Base-by-base conservation (phyloP, 2,113 vertebrate species). In the Pluvianellus socialis region DNA sequence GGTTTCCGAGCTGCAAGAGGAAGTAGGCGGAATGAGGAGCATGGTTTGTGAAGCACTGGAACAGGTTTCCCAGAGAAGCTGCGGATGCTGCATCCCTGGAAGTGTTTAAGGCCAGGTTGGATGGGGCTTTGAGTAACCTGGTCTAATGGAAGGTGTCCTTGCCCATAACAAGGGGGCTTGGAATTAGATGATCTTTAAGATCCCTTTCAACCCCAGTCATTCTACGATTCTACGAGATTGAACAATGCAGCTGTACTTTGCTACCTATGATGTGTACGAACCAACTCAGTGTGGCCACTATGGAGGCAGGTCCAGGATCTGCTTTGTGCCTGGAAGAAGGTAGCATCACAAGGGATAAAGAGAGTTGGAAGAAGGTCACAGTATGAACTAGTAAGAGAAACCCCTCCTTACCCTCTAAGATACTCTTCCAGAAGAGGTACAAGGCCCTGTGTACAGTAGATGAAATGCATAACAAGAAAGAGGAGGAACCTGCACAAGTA, bases 251-350 rank as follows among this genome's bases (percentile, higher is more conserved):
- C 28, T 14, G 55, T 27, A 8, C 9, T 27, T n/a, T 6, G n/a
- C 27, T 15, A 5, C 10, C n/a, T 32, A 3, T 24, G 55, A 59
- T 8, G 28, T 1, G 1, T 23, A 30, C 23, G 14, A 18, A 55
- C 19, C 8, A 14, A 12, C 44, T 33, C 18, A 28, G 14, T 0
- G 2, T 18, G 55, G 28, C 35, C 7, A 3, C 27, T n/a, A 3
- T 1, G 14, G 52, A 27, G 45, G 28, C 42, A 21, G 32, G n/a
- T 32, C 33, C 65, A 32, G 21, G 33, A 38, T 45, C 65, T 26
- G 42, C 42, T 20, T 56, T 58, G n/a, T 58, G 52, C 42, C 30
- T 16, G 59, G 16, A 52, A 23, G 27, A 33, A 65, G 17, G 13
- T 47, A 22, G 30, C 6, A 2, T 56, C 27, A 12, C 42, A 55